phyloP scores from a whole-genome alignment of 2,797 vertebrate species.

The Oceanodroma leucorhoa region DNA sequence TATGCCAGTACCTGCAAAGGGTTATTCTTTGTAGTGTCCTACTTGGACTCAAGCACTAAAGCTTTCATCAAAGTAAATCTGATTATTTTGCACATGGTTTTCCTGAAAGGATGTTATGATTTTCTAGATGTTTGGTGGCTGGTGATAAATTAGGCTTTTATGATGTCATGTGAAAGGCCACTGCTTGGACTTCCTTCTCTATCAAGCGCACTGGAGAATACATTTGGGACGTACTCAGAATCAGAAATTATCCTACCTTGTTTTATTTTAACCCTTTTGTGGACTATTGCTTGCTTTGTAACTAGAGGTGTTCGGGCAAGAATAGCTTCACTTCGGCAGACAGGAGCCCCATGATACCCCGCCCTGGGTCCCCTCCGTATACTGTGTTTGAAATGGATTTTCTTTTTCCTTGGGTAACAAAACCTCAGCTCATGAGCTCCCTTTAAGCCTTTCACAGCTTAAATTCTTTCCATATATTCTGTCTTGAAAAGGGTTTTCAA shows the following conservation, averaged over 20 bases:
- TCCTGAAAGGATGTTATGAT: conserved; percentile 99
- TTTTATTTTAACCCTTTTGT: conserved; percentile 68
- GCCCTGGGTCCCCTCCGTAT: not conserved
- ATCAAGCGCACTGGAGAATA: conserved; percentile 69
- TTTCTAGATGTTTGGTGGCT: conserved; percentile 90
- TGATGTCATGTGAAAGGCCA: conserved; percentile 94
- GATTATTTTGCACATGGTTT: conserved; percentile 96
- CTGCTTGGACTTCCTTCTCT: conserved; percentile 84
- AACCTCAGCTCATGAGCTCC: not conserved
- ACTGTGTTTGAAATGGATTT: not conserved
- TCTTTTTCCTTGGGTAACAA: not conserved
- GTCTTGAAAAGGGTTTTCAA: not conserved
- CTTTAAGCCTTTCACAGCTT: not conserved
- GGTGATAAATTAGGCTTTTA: conserved; percentile 94
- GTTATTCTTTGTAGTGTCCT: conserved; percentile 66
- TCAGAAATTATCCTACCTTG: conserved; percentile 43
- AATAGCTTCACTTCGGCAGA: not conserved
- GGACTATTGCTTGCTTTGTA: not conserved
- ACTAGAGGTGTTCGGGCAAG: not conserved
- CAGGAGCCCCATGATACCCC: not conserved
- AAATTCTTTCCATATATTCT: not conserved
- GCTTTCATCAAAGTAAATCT: conserved; percentile 89
- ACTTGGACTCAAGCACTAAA: conserved; percentile 72
- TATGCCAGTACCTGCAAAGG: conserved; percentile 66
- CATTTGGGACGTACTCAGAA: conserved; percentile 63